Evolutionary conservation across 1,140 invertebrate species (phyloP), one percentile per base, ranked within the genome.

Genomic region (Ceratina australensis): DNA sequence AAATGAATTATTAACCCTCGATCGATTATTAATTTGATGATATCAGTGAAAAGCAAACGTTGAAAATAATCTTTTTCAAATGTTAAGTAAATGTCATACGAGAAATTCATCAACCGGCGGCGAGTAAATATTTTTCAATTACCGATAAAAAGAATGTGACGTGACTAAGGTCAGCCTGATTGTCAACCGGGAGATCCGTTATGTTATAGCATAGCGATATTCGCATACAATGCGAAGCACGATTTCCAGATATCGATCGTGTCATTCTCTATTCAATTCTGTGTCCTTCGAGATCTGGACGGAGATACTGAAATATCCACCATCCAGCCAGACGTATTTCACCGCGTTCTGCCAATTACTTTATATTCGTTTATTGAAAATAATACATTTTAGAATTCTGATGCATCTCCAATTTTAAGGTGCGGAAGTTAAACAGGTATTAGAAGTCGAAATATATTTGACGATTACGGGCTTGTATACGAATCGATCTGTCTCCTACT

Each of bases 211-310:
- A 79, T 67, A 79, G 60, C 56, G 8, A 67, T 47, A 67, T 47
- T 56, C 42, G 77, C 71, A 67, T 50, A 74, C 77, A 74, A 66
- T 73, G 24, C 65, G 56, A 78, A 57, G 68, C 71, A 75, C 50
- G 61, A 75, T 72, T 79, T 66, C 72, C 50, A 60, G 54, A 82
- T 79, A 83, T 82, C 66, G 71, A 82, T 83, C 80, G 56, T 49
- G 20, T 78, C 50, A 42, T 73, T 74, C 66, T 68, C 56, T 79
- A 75, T 56, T 49, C 68, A 0, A 56, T 42, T 42, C 33, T 10
- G 33, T 59, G 72, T 83, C 52, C 71, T 83, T 84, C 68, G 59
- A 83, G 57, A 79, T 79, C 47, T 67, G 60, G 69, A 83, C 59
- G 63, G 3, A 82, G 57, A 78, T 79, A 71, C 24, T 71, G 24